These are phyloP conservation scores for Helogale parvula DNA, from an alignment of 2,113 vertebrate genomes.

Conservation along the genomic window DNA sequence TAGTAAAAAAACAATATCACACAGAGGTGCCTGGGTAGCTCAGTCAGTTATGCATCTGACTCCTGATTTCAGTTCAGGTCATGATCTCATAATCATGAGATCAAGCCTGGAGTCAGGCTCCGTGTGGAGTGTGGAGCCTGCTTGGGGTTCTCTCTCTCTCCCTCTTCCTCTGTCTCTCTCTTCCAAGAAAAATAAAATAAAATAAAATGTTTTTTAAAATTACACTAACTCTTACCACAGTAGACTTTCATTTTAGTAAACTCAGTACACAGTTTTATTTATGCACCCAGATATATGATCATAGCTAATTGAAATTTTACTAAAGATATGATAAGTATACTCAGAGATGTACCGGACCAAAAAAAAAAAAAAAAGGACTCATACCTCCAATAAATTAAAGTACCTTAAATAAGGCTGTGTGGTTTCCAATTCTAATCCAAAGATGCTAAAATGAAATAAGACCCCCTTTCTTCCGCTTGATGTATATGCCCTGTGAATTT, in stretches of 20 bases:
- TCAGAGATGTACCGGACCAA: neutral
- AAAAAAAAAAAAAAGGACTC: neutral
- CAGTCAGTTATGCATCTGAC: too few species aligned
- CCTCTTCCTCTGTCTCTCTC: too few species aligned
- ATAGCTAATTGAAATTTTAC: constrained; percentile 9
- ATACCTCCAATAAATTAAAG: neutral
- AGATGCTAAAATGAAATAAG: neutral
- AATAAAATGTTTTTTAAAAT: neutral
- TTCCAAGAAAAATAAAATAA: too few species aligned
- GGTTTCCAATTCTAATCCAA: neutral
- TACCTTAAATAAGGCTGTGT: neutral
- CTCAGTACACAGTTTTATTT: neutral
- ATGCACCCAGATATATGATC: neutral
- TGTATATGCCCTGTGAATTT: neutral
- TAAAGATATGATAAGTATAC: constrained; percentile 9
- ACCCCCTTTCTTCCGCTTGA: neutral
- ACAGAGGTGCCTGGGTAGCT: too few species aligned
- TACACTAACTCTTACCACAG: neutral
- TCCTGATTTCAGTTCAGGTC: too few species aligned
- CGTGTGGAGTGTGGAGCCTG: too few species aligned
- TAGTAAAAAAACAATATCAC: neutral
- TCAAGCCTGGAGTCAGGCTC: too few species aligned
- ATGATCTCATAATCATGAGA: too few species aligned
- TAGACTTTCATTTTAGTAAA: constrained; percentile 38
- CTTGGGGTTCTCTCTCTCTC: too few species aligned